A percentile compares a stretch with the other conserved stretches of the same genome.
Evolutionary conservation across 2,797 vertebrate species (phyloP).

Genomic region (Sparidentex hasta): DNA sequence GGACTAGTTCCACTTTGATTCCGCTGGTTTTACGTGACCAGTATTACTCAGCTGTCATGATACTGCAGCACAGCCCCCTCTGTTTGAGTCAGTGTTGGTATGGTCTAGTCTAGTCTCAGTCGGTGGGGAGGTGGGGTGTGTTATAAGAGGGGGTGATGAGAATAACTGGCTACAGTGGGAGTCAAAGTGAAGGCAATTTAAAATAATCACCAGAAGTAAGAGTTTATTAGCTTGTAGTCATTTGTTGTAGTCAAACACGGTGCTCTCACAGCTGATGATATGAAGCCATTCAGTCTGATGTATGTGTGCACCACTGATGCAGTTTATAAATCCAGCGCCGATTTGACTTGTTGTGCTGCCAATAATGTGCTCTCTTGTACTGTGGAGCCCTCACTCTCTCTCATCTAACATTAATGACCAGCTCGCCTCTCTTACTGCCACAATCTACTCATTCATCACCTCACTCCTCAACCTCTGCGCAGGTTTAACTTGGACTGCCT

Average conservation of each 20-base stretch:
- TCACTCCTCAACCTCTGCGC: constrained; percentile 29
- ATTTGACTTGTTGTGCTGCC: constrained; percentile 46
- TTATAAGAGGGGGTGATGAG: constrained; percentile 72
- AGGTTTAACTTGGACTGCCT: constrained; percentile 37
- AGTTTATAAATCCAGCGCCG: constrained; percentile 26
- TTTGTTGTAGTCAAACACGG: constrained; percentile 31
- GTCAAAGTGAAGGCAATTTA: constrained; percentile 69
- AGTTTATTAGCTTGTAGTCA: constrained; percentile 40
- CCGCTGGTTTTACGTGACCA: background rate
- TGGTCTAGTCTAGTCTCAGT: constrained; percentile 76
- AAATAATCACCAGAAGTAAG: constrained; percentile 64
- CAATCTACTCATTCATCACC: constrained; percentile 53
- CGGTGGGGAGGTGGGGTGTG: constrained; percentile 63
- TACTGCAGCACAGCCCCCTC: constrained; percentile 61
- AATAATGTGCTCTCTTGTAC: constrained; percentile 24
- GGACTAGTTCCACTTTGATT: constrained; percentile 20
- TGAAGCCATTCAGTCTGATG: constrained; percentile 9
- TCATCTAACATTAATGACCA: constrained; percentile 63
- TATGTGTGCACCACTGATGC: constrained; percentile 15
- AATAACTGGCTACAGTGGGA: constrained; percentile 74
- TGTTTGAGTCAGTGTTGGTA: constrained; percentile 73
- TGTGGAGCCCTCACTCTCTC: constrained; percentile 7
- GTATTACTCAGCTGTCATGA: constrained; percentile 18
- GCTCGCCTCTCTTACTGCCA: constrained; percentile 23
- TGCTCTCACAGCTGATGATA: background rate